Evolutionary conservation across 2,888 invertebrate genomes (phyloP), one percentile per base, ranked within the genome.

Genomic region (Hymenopus coronatus): DNA sequence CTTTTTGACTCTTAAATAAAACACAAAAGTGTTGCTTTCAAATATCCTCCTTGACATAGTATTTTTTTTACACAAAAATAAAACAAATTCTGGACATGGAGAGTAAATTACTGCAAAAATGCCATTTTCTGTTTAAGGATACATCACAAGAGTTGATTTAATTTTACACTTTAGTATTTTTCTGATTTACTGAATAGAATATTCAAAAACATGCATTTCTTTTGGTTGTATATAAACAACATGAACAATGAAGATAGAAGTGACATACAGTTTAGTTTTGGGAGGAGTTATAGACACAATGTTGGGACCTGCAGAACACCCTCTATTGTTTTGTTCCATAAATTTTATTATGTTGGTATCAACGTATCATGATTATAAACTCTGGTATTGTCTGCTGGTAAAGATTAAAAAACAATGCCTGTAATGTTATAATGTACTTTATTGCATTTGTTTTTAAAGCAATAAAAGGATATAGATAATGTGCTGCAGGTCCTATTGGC

Each of bases 211-310:
- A 86, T 89, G 83, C 84, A 87, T 88, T 89, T 82, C 33, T 86
- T 85, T 89, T 27, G 84, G 33, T 84, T 85, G 83, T 82, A 82
- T 84, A 85, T 85, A 86, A 89, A 89, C 89, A 89, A 89, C 88
- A 83, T 85, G 88, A 88, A 89, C 88, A 46, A 88, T 88, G 85
- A 88, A 88, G 85, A 70, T 70, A 70, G 54, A 70, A 70, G 54
- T 70, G 54, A 70, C 54, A 70, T 70, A 70, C 20, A 70, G 54
- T 70, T 70, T 70, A 70, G 54, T 25, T 6, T 70, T 70, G 54
- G 54, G 54, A 70, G 54, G 54, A 70, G 54, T 70, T 70, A 70
- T 25, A 70, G 25, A 70, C 54, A 70, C 54, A 70, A 70, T 70
- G 54, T 70, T 70, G 54, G 54, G 54, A 70, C 54, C 54, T 70